Conservation (phyloP, 2,113 vertebrate genomes). For the Rissa tridactyla region DNA sequence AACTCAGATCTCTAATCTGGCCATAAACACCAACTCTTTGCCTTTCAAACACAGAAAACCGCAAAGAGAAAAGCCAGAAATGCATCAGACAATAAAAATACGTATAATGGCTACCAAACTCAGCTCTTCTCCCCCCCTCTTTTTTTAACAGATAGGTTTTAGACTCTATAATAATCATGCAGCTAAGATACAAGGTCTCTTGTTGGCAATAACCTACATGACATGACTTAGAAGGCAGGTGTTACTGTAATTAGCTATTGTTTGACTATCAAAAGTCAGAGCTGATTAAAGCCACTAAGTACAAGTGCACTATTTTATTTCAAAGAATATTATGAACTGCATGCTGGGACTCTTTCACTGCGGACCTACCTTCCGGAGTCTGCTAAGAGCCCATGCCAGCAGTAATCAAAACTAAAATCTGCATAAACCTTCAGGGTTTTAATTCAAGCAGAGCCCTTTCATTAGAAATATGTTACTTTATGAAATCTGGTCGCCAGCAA, state of each 20-base stretch:
- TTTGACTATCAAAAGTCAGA: constrained; percentile 99
- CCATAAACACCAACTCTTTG: constrained; percentile 11
- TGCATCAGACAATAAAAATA: constrained; percentile 49
- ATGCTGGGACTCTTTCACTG: constrained; percentile 97
- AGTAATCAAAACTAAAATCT: constrained; percentile 99
- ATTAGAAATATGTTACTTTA: constrained; percentile 98
- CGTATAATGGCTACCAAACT: constrained; percentile 76
- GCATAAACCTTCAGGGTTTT: constrained; percentile 92
- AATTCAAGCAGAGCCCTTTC: constrained; percentile 98
- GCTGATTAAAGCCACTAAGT: constrained; percentile 98
- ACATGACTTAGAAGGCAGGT: constrained; percentile 95
- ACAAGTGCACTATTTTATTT: constrained; percentile 97
- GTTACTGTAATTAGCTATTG: constrained; percentile 99
- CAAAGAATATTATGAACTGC: constrained; percentile 93
- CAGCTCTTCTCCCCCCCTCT: constrained; percentile 58
- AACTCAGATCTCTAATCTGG: not conserved
- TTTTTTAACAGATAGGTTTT: constrained; percentile 70
- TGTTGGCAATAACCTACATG: constrained; percentile 88
- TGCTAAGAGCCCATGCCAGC: constrained; percentile 98
- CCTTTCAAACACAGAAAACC: constrained; percentile 20
- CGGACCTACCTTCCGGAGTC: constrained; percentile 89
- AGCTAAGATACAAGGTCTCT: constrained; percentile 84
- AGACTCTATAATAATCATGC: constrained; percentile 73
- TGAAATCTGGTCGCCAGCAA: constrained; percentile 93
- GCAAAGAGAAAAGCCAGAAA: constrained; percentile 30